phyloP scores from a whole-genome alignment of 2,888 invertebrate species.

The Lasiommata megera region DNA sequence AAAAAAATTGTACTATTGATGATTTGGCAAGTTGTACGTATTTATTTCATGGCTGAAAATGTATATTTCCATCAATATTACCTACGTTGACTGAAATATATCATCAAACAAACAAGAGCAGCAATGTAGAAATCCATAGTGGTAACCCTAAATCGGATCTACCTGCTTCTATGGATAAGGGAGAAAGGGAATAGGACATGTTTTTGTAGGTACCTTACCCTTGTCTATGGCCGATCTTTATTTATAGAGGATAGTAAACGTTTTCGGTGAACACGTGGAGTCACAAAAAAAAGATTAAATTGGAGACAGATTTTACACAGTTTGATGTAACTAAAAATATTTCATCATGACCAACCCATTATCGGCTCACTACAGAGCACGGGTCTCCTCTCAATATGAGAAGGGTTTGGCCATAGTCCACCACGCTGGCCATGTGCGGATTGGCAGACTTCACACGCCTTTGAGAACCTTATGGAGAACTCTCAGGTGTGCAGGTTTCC shows the following conservation, averaged over 20 bases:
- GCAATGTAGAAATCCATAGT: not conserved
- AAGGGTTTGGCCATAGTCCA: too few species aligned
- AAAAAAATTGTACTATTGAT: too few species aligned
- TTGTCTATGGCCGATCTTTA: slow-evolving; percentile 25
- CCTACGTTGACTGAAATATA: not conserved
- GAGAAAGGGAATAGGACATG: slow-evolving; percentile 22
- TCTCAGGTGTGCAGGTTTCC: too few species aligned
- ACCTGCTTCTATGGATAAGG: slow-evolving; percentile 24
- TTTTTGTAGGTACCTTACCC: slow-evolving; percentile 24
- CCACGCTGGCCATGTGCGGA: too few species aligned
- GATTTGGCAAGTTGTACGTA: too few species aligned
- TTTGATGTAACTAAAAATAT: too few species aligned
- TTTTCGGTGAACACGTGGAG: slow-evolving; percentile 26
- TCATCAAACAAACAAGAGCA: not conserved
- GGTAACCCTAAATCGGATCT: slow-evolving; percentile 13
- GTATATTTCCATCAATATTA: not conserved
- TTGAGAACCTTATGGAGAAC: too few species aligned
- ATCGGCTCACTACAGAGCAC: too few species aligned
- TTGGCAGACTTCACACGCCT: too few species aligned
- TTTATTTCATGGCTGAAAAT: too few species aligned
- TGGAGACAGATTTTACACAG: slow-evolving; percentile 8
- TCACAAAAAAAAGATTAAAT: slow-evolving; percentile 27
- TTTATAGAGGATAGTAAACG: slow-evolving; percentile 27
- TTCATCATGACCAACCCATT: too few species aligned
- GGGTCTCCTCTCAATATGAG: too few species aligned